Evolutionary conservation across 2,888 invertebrate species (phyloP).

Genomic region (Buathra laborator): DNA sequence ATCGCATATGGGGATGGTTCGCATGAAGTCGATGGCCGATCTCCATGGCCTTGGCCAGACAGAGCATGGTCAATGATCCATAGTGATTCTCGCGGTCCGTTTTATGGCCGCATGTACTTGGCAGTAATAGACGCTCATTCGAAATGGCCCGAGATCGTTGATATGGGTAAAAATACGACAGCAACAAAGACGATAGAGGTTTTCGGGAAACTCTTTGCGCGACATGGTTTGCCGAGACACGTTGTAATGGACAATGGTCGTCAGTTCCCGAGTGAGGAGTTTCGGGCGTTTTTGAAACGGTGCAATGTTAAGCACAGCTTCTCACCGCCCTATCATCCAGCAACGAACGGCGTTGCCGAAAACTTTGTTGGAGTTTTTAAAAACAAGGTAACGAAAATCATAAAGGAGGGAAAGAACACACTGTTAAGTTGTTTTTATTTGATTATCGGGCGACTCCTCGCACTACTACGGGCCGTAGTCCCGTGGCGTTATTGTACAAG

Average conservation of each 20-base stretch:
- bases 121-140: conserved; percentile 67
- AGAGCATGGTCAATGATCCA: conserved; percentile 62
- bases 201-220: neutral
- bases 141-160: conserved; percentile 70
- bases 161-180: conserved; percentile 62
- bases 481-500: conserved; percentile 33
- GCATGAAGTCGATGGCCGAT: conserved; percentile 74
- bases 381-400: conserved; percentile 56
- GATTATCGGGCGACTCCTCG: conserved; percentile 46
- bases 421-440: conserved; percentile 34
- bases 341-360: conserved; percentile 15
- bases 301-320: conserved; percentile 61
- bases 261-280: conserved; percentile 60
- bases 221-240: neutral
- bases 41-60: conserved; percentile 67
- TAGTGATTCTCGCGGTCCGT: conserved; percentile 67
- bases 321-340: conserved; percentile 34
- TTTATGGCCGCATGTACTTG: conserved; percentile 62
- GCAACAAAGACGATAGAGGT: conserved; percentile 46
- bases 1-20: conserved; percentile 71
- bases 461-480: conserved; percentile 42
- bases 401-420: conserved; percentile 27
- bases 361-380: conserved; percentile 68
- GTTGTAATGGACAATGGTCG: conserved; percentile 66
- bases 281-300: conserved; percentile 53